Evolutionary conservation across 1,140 invertebrate genomes (phyloP).

Genomic region (Onthophagus taurus): DNA sequence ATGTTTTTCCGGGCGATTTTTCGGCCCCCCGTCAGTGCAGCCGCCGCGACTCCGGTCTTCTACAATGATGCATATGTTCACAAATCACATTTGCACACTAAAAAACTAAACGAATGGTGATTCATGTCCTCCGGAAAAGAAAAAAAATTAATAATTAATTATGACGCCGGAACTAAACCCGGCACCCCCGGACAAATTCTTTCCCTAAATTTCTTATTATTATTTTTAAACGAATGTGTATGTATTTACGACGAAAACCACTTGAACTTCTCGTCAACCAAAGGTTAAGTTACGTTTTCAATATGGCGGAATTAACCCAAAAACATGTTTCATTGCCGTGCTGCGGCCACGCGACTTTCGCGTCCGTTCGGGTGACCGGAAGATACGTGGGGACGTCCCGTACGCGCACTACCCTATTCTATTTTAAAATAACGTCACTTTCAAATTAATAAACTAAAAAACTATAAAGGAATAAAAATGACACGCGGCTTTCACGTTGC

Average conservation of each 20-base stretch:
- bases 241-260: conserved; percentile 27
- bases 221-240: too few relatives aligned
- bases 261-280: conserved; percentile 29
- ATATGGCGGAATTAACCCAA: conserved; percentile 38
- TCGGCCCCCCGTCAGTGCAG: conserved; percentile 29
- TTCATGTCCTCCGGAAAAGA: conserved; percentile 15
- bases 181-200: conserved; percentile 17
- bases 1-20: too few relatives aligned
- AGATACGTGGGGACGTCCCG: neutral
- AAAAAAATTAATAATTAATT: too few relatives aligned
- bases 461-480: conserved; percentile 32
- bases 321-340: conserved; percentile 31
- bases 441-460: conserved; percentile 23
- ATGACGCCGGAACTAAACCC: too few relatives aligned
- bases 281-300: conserved; percentile 38
- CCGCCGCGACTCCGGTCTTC: conserved; percentile 28
- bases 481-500: conserved; percentile 41
- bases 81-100: conserved; percentile 26
- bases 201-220: too few relatives aligned
- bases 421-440: conserved; percentile 26
- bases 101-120: conserved; percentile 19
- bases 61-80: conserved; percentile 34
- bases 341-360: conserved; percentile 12
- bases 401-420: too few relatives aligned
- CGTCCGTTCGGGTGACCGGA: conserved; percentile 3